A percentile compares a stretch with the other conserved stretches of the same genome.
phyloP scores from a whole-genome alignment of 2,113 vertebrate species.

The Saguinus imperator region DNA sequence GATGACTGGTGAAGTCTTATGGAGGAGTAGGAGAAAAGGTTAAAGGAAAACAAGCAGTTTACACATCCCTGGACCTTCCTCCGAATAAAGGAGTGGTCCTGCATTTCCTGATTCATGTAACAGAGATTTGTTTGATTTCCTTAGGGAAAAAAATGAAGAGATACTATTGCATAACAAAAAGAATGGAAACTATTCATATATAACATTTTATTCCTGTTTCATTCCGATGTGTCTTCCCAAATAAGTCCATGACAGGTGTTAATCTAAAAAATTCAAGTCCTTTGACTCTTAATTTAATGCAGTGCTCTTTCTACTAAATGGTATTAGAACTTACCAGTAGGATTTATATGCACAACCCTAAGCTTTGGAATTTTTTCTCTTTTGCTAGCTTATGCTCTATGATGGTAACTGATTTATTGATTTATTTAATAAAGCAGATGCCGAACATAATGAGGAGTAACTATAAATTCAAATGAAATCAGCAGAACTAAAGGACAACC shows the following conservation, averaged over 20 bases:
- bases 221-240: not conserved
- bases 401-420: conserved; percentile 81
- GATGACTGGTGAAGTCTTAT: not conserved
- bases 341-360: conserved; percentile 36
- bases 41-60: not conserved
- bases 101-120: not conserved
- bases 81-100: not conserved
- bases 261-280: not conserved
- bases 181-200: not conserved
- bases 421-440: conserved; percentile 83
- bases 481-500: conserved; percentile 59
- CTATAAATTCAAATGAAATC: conserved; percentile 72
- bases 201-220: not conserved
- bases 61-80: not conserved
- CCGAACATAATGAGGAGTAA: conserved; percentile 74
- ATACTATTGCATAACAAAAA: not conserved
- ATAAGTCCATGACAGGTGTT: not conserved
- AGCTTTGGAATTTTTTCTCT: conserved; percentile 53
- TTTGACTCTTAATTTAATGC: not conserved
- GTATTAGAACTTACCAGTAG: conserved; percentile 53
- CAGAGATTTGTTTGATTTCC: not conserved
- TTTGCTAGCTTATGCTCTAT: conserved; percentile 50
- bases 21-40: rapidly evolving
- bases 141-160: not conserved
- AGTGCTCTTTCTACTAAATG: not conserved